Base-by-base conservation (phyloP, 2,797 vertebrate genomes). In the Siniperca obscura region DNA sequence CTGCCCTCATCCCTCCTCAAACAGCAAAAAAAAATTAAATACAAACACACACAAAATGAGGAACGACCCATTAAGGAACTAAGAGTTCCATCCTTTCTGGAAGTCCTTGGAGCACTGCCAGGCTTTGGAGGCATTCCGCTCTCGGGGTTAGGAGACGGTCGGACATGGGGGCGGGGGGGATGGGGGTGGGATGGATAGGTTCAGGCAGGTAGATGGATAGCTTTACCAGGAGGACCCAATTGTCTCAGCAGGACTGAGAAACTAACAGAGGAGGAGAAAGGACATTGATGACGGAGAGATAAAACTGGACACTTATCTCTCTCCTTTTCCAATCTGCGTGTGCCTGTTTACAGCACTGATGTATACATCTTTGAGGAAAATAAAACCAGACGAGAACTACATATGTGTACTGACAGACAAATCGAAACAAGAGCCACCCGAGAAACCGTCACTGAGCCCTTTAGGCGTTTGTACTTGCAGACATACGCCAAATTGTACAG, bases 191-290 rank as follows among this genome's bases (percentile, higher is more conserved):
- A 55, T 27, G 42, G 67, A 70, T 44, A 60, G 55, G 21, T 60
- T 74, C 64, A 59, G 82, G 77, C 76, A 80, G 91, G 92, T 91
- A 93, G 94, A 96, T 90, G 92, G 62, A 82, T n/a, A 64, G 86
- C 91, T 93, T 90, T 87, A 87, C 52, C 34, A 87, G 91, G 94
- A 95, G 95, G 94, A 96, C 93, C 92, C 92, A 91, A 87, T 93
- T 94, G 96, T 98, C 98, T 98, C 97, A 99, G 98, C 97, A 92
- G 97, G 97, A 97, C 97, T 98, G 98, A 98, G 98, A 97, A 96
- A 94, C 95, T 91, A 93, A 95, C 90, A 91, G 77, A 95, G 93
- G 71, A 62, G 62, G 70, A 82, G 65, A 76, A 92, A 89, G 93
- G 78, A 95, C 94, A 67, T 30, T 53, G 14, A 19, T 1, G 70